Base-by-base conservation (phyloP, 1,140 invertebrate genomes). In the Drosophila watanabei region DNA sequence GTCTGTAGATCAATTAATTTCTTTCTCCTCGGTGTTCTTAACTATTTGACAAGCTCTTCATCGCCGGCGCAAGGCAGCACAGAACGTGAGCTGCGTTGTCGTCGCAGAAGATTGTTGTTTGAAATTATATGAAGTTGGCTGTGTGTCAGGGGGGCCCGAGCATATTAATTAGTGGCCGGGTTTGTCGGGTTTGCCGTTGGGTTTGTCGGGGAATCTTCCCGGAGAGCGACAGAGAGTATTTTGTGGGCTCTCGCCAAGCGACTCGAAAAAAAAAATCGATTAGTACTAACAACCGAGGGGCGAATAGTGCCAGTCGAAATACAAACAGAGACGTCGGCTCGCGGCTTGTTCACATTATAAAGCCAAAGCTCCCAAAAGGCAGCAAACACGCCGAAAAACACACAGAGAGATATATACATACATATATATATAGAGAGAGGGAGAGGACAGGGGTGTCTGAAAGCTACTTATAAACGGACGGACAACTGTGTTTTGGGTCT, bases 41-140 rank as follows among this genome's bases (percentile, higher is more conserved):
- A 77, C 59, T 77, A 83, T 80, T 83, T 84, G 84, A 88, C 77
- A 78, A 87, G 80, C 84, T 87, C 84, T 83, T 83, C 76, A 78
- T 39, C 39, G 46, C 66, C 64, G 16, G 37, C 63, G 46, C 61
- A 57, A 20, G 52, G 48, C 52, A 35, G 57, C 68, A 78, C 52
- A 35, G 57, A 77, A 78, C 73, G 46, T 87, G 83, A 83, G 76
- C 63, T 59, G 39, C 30, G 32, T 60, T 57, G 56, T 49, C 30
- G 51, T 61, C 71, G 49, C 37, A 11, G 18, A 58, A 63, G 58
- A 78, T 71, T 70, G 52, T 56, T 64, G 49, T 57, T 57, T 60
- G 41, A 79, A 64, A 82, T 79, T 48, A 82, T 72, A 59, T 59
- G 51, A 75, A 73, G 76, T 73, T 66, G 72, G 45, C 28, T 75